Conservation (phyloP, 2,113 vertebrate genomes). For the Bujurquina vittata region DNA sequence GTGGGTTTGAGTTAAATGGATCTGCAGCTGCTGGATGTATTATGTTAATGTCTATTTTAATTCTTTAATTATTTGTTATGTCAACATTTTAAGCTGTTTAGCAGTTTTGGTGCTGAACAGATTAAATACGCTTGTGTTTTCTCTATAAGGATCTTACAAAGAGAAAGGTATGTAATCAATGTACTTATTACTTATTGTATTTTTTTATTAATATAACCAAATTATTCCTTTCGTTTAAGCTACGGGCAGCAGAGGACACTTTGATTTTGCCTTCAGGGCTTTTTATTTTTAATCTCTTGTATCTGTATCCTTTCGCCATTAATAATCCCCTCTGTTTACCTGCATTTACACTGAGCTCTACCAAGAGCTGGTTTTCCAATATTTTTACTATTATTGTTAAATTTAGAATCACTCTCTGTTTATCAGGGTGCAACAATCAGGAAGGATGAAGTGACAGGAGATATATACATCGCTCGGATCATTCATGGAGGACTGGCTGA, state of each 20-base stretch:
- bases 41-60: not conserved
- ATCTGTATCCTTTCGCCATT: not conserved
- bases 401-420: not conserved
- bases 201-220: not conserved
- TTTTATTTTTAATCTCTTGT: not conserved
- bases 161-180: not conserved
- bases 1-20: not conserved
- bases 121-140: not conserved
- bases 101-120: not conserved
- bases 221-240: not conserved
- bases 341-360: not conserved
- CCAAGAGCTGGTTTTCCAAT: not conserved
- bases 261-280: not conserved
- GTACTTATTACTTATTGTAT: not conserved
- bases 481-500: slow-evolving; percentile 92
- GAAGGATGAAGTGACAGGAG: slow-evolving; percentile 87
- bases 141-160: not conserved
- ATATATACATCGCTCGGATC: slow-evolving; percentile 89
- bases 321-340: not conserved
- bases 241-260: not conserved
- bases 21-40: not conserved
- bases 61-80: not conserved
- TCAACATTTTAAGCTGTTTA: not conserved
- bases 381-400: not conserved
- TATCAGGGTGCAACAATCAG: slow-evolving; percentile 92